Conservation (phyloP, 2,797 vertebrate genomes). For the Sylvia borin region DNA sequence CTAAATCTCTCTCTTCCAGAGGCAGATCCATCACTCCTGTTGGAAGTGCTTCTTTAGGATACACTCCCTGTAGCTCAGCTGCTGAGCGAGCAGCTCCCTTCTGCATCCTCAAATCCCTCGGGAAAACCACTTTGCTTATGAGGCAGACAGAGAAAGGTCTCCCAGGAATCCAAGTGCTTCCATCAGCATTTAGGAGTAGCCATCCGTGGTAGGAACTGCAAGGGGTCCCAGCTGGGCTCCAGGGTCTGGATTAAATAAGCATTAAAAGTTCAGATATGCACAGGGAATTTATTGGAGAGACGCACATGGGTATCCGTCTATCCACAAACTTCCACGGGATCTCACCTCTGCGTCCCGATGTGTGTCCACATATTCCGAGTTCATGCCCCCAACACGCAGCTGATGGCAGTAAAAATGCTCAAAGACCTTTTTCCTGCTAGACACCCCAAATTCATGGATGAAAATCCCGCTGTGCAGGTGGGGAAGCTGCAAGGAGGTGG, state of each 20-base stretch:
- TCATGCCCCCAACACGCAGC: accelerated
- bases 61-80: neutral
- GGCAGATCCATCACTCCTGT: neutral
- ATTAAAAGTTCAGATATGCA: neutral
- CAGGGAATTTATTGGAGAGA: neutral
- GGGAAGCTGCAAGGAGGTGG: neutral
- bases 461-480: neutral
- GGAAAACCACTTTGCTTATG: constrained; percentile 40
- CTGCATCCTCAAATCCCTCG: constrained; percentile 6
- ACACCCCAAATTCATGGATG: neutral
- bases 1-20: neutral
- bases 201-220: neutral
- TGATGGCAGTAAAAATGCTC: neutral
- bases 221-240: constrained; percentile 56
- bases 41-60: constrained; percentile 6
- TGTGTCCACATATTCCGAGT: accelerated
- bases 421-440: accelerated
- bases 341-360: no score
- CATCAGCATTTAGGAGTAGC: constrained; percentile 24
- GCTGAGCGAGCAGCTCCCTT: constrained; percentile 58
- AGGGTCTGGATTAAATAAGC: neutral
- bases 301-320: neutral
- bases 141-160: constrained; percentile 29
- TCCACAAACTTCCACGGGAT: neutral
- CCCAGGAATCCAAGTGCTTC: neutral